phyloP scores from a whole-genome alignment of 2,113 vertebrate species.

The Saguinus midas region DNA sequence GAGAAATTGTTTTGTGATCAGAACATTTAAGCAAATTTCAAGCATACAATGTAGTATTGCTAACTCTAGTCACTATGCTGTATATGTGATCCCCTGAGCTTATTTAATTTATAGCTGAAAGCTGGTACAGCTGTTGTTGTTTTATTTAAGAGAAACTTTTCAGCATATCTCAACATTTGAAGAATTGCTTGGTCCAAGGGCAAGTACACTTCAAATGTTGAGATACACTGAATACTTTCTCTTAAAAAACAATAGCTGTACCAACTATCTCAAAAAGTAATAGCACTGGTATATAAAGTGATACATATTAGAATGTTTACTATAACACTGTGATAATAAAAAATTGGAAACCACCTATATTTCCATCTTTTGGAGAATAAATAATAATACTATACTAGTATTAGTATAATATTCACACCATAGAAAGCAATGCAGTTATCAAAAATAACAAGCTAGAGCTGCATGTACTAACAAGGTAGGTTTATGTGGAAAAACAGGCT shows the following conservation, averaged over 20 bases:
- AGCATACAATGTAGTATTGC: neutral
- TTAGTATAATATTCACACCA: neutral
- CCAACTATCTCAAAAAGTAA: neutral
- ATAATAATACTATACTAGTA: neutral
- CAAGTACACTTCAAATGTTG: neutral
- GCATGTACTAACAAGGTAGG: neutral
- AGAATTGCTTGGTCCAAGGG: neutral
- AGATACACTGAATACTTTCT: neutral
- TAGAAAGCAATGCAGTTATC: neutral
- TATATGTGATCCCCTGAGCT: neutral
- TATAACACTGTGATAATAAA: neutral
- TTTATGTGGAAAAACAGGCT: neutral
- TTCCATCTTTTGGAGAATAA: neutral
- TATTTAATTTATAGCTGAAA: neutral
- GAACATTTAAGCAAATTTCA: neutral
- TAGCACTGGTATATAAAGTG: neutral
- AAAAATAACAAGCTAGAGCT: neutral
- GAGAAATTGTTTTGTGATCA: neutral
- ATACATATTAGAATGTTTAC: neutral
- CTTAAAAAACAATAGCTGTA: neutral
- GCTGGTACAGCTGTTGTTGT: neutral
- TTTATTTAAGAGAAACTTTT: neutral
- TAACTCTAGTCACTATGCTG: neutral
- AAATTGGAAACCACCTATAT: neutral
- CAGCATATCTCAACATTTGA: neutral